phyloP scores from a whole-genome alignment of 2,113 vertebrate genomes.

The Bagarius yarrelli region DNA sequence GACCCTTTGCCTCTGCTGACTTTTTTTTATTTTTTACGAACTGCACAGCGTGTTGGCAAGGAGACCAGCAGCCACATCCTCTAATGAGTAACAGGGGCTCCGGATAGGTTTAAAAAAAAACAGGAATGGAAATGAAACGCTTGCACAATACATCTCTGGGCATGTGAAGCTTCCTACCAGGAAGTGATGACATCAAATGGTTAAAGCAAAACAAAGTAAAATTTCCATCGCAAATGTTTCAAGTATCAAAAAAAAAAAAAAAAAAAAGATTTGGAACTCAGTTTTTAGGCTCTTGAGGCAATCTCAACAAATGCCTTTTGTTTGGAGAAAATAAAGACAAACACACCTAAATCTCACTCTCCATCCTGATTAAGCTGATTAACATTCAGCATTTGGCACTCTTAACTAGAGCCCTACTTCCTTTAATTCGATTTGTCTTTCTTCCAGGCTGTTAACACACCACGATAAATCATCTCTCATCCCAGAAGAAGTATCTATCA shows the following conservation, averaged over 20 bases:
- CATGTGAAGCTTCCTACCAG: neutral
- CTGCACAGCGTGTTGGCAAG: conserved; percentile 43
- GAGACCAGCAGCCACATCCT: conserved; percentile 45
- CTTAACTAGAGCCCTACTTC: conserved; percentile 16
- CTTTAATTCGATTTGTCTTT: conserved; percentile 26
- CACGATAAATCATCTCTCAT: conserved; percentile 35
- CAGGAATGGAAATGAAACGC: conserved; percentile 16
- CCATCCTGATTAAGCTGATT: conserved; percentile 22
- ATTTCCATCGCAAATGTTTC: neutral
- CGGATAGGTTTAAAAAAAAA: conserved; percentile 41
- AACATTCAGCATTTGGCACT: conserved; percentile 36
- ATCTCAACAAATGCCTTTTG: conserved; percentile 6
- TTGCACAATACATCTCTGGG: neutral
- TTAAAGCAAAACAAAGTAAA: neutral
- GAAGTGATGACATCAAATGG: conserved; percentile 2
- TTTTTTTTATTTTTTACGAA: conserved; percentile 16
- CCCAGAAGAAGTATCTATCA: neutral
- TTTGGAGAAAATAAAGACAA: conserved; percentile 28
- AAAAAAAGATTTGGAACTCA: conserved; percentile 9
- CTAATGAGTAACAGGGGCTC: conserved; percentile 46
- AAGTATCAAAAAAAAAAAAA: neutral
- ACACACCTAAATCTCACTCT: neutral
- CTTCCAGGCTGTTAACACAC: conserved; percentile 23
- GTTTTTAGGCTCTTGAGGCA: neutral
- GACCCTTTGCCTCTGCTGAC: conserved; percentile 40